Evolutionary conservation across 2,797 vertebrate genomes (phyloP), one percentile per base, ranked within the genome.

Genomic region (Holocentrus rufus): DNA sequence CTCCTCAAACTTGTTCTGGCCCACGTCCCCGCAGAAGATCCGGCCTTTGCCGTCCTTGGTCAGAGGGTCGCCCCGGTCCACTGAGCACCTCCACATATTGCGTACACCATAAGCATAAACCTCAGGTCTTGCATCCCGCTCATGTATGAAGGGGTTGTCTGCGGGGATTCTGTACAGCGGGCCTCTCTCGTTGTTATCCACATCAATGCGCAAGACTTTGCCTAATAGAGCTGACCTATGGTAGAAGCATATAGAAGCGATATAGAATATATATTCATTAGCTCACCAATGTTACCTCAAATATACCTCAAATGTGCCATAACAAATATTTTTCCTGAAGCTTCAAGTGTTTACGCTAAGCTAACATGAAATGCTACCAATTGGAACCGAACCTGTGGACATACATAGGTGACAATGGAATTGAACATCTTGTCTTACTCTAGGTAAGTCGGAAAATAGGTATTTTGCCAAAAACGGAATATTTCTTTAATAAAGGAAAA

Each of bases 81-180:
- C 96, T 0, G 97, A 98, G 88, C 97, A 99, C 73, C 97, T 94
- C 97, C 97, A 99, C 97, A 98, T 98, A 75, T 98, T 99, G 42
- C 97, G 95, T 23, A 95, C 95, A 0, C 97, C 97, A 0, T 95
- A 96, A 0, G 97, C 97, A 9, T 91, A 99, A 72, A 99, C 75
- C 77, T 99, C 97, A 0, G 97, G 97, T 1, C 97, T 95, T 1
- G 96, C 95, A 0, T 74, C 61, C 0, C 77, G 88, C 44, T 96
- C 94, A 0, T 74, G 66, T 15, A 95, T 34, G 31, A 98, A 99
- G 0, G 97, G 97, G 87, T 99, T 99, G 90, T 98, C 95, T 0
- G 90, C 86, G 5, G 97, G 97, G 76, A 97, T 95, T 17, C 91
- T 91, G 88, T 99, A 99, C 56, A 93, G 81, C 0, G 94, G 95